These are phyloP conservation scores for Melanerpes aurifrons DNA, from an alignment of 2,113 vertebrate genomes.

Conservation along the genomic window DNA sequence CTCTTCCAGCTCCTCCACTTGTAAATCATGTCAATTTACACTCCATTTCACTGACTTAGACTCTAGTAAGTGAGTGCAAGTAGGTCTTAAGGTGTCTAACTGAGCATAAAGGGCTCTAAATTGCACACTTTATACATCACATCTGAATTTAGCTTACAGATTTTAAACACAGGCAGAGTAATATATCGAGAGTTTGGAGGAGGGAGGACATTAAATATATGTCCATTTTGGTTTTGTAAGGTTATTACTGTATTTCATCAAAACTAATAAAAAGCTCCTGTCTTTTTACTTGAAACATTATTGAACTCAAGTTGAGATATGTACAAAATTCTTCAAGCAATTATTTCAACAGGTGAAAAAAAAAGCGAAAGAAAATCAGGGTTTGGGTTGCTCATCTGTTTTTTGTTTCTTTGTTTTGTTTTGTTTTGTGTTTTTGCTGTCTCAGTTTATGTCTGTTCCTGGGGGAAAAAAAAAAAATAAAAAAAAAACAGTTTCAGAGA, in stretches of 20 bases:
- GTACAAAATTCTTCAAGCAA: not conserved
- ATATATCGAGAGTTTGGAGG: not conserved
- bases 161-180: constrained; percentile 48
- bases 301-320: not conserved
- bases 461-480: not conserved
- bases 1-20: constrained; percentile 5
- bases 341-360: not conserved
- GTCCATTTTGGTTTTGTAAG: not conserved
- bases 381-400: not conserved
- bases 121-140: constrained; percentile 33
- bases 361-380: not conserved
- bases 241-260: constrained; percentile 35
- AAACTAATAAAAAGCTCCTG: constrained; percentile 8
- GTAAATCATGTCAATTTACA: constrained; percentile 56
- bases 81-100: constrained; percentile 48
- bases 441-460: not conserved
- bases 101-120: constrained; percentile 49
- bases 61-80: constrained; percentile 42
- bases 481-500: not conserved
- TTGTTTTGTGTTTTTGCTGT: not conserved
- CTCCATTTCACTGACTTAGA: constrained; percentile 56
- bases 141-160: constrained; percentile 40
- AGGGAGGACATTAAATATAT: constrained; percentile 17
- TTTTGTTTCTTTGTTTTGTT: too few relatives aligned
- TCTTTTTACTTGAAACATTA: not conserved